These are phyloP conservation scores for Falco concolor DNA, from an alignment of 2,797 vertebrate species.

Conservation along the genomic window DNA sequence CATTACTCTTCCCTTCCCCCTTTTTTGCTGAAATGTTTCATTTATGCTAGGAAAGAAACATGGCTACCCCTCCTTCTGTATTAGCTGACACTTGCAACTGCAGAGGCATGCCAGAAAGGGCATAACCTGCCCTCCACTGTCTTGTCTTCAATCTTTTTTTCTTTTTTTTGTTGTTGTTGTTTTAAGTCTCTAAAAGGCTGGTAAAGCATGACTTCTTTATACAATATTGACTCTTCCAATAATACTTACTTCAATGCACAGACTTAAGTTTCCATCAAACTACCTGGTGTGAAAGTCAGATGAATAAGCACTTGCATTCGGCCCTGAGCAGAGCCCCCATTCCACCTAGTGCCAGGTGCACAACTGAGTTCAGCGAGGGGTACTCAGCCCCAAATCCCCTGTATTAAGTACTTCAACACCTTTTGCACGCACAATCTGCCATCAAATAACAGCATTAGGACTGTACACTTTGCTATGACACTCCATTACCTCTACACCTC, in stretches of 20 bases:
- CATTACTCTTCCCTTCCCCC: neutral
- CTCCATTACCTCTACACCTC: neutral
- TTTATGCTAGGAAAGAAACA: neutral
- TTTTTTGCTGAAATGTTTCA: neutral
- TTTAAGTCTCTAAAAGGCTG: neutral
- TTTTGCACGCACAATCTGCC: neutral
- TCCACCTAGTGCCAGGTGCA: neutral
- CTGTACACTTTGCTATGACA: neutral
- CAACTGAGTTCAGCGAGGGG: neutral
- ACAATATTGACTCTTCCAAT: neutral
- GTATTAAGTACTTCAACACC: neutral
- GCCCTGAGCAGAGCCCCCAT: neutral
- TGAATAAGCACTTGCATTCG: neutral
- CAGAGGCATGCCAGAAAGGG: neutral
- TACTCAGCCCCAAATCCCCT: rapidly evolving
- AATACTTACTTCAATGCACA: neutral
- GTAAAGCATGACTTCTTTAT: neutral
- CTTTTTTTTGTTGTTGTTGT: too few relatives aligned
- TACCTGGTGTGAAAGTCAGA: neutral
- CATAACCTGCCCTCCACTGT: neutral
- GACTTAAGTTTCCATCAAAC: neutral
- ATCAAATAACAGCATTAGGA: neutral
- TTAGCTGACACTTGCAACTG: neutral
- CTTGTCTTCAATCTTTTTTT: neutral
- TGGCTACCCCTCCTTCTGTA: neutral